Percentiles rank a stretch among this genome's conserved stretches.
Evolutionary conservation across 2,888 invertebrate genomes (phyloP).

Genomic region (Ophion ventricosus): DNA sequence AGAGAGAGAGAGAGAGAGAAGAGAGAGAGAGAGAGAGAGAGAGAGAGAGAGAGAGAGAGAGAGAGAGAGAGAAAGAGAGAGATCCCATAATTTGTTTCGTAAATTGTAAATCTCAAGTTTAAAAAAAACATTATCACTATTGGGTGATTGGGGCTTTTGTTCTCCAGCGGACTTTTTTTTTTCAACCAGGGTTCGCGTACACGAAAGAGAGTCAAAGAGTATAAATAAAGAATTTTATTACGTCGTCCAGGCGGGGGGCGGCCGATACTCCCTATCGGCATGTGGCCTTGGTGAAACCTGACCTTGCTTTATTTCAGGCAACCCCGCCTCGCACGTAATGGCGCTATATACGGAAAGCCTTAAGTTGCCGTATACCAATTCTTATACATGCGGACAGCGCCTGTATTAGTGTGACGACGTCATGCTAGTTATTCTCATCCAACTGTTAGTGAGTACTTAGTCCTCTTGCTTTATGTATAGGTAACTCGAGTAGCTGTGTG

Average conservation of each 20-base stretch:
- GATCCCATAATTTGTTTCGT: no score
- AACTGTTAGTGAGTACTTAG: slow-evolving; percentile 21
- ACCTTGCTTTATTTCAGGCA: slow-evolving; percentile 84
- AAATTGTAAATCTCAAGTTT: no score
- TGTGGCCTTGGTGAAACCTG: slow-evolving; percentile 83
- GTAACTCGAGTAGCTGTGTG: background rate
- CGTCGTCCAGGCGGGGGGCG: slow-evolving; percentile 60
- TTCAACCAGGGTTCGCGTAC: slow-evolving; percentile 1
- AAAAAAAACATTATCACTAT: no score
- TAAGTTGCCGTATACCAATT: slow-evolving; percentile 34
- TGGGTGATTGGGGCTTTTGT: slow-evolving; percentile 23
- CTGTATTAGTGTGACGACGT: slow-evolving; percentile 19
- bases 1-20: no score
- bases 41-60: no score
- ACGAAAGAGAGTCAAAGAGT: slow-evolving; percentile 47
- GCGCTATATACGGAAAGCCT: slow-evolving; percentile 65
- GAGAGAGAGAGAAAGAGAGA: no score
- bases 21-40: no score
- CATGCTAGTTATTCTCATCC: slow-evolving; percentile 48
- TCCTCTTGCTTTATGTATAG: background rate
- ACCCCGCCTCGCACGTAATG: slow-evolving; percentile 69
- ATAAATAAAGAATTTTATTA: slow-evolving; percentile 74
- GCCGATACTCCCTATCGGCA: slow-evolving; percentile 77
- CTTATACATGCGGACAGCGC: slow-evolving; percentile 7
- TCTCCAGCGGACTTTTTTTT: slow-evolving; percentile 23